phyloP scores from a whole-genome alignment of 2,113 vertebrate species.

The Sander vitreus region DNA sequence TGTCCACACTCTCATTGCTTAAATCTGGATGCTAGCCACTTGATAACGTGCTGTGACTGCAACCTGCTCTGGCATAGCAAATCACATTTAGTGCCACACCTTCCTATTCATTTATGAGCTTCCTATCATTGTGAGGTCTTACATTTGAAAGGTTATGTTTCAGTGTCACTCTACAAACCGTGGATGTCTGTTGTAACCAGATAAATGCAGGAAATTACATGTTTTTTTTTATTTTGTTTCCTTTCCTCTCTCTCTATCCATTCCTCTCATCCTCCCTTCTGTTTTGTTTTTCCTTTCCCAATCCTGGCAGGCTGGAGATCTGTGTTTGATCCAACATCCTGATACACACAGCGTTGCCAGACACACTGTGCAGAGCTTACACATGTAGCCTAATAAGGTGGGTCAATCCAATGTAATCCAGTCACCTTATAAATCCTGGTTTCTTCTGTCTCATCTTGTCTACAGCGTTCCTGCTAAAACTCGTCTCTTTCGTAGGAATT shows the following conservation, averaged over 20 bases:
- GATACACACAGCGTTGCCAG: conserved; percentile 41
- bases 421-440: conserved; percentile 1
- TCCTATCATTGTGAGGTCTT: conserved; percentile 13
- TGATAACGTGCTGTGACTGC: conserved; percentile 16
- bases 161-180: background rate
- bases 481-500: background rate
- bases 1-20: background rate
- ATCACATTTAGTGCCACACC: background rate
- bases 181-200: background rate
- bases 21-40: background rate
- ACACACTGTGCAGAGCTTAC: conserved; percentile 24
- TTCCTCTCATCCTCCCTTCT: background rate
- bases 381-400: conserved; percentile 34
- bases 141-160: background rate
- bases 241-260: too few species aligned
- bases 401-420: conserved; percentile 35
- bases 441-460: conserved; percentile 28
- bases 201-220: conserved; percentile 2
- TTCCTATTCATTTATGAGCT: conserved; percentile 12
- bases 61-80: background rate
- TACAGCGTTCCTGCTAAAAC: conserved; percentile 11
- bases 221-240: background rate
- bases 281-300: background rate
- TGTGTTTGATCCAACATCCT: conserved; percentile 30
- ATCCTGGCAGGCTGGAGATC: conserved; percentile 32